Evolutionary conservation across 1,140 invertebrate genomes (phyloP), one percentile per base, ranked within the genome.

Genomic region (Camponotus vicinus): DNA sequence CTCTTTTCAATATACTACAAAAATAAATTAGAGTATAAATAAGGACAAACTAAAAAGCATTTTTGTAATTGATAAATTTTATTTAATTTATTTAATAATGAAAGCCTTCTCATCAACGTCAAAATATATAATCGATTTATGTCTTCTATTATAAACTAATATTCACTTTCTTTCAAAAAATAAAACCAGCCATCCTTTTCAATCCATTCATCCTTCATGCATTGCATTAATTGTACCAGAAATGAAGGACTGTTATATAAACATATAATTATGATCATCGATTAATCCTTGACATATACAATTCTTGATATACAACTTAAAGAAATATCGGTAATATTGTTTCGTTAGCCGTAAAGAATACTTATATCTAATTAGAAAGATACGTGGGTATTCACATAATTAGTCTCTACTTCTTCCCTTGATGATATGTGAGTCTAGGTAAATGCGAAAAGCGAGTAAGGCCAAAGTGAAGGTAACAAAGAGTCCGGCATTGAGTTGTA

Each of bases 381-480:
- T 64, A 59, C 42, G 64, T 82, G 79, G 78, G 27, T 55, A 57
- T 73, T 9, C 15, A 42, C 40, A 63, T 86, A 86, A 69, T 66
- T 73, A 52, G 34, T 66, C 37, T 32, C 32, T 21, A 37, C 52
- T 49, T 42, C n/a, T 67, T 40, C 18, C 27, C 18, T 40, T 63
- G 42, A 13, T 5, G 59, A 63, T 32, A 71, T 9, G 13, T n/a
- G 27, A 69, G 82, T 78, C 86, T 87, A 93, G 49, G 92, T 91
- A 88, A 75, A 78, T 40, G 90, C 61, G 34, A 93, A 94, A 88
- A 84, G 78, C 85, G 85, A 87, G 85, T 85, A 88, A 88, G 87
- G 87, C 79, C 71, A 88, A 88, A 88, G 87, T 88, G 87, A 88
- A 88, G 87, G 85, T 66, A 87, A 84, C 34, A 40, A n/a, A 7